These are phyloP conservation scores for Rhopalosiphum padi DNA, from an alignment of 1,140 invertebrate species.

Conservation along the genomic window DNA sequence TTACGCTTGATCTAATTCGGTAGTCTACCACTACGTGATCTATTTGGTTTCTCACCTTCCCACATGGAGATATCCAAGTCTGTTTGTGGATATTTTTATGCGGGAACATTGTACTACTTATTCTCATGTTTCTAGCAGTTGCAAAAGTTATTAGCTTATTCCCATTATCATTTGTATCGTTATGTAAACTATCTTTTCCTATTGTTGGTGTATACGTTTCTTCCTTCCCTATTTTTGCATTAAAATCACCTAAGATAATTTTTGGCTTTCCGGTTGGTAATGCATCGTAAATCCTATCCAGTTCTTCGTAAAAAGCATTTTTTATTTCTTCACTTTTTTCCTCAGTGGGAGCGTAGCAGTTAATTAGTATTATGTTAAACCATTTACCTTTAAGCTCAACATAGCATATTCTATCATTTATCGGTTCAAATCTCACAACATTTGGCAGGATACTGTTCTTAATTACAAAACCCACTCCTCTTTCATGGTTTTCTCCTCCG, in stretches of 20 bases:
- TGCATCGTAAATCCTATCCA: neutral
- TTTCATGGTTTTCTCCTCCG: neutral
- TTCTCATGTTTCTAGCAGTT: neutral
- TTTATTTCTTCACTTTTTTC: constrained; percentile 26
- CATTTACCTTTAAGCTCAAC: neutral
- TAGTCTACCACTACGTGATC: constrained; percentile 58
- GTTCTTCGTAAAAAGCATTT: constrained; percentile 16
- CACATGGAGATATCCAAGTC: constrained; percentile 60
- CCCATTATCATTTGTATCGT: neutral
- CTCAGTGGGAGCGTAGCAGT: constrained; percentile 52
- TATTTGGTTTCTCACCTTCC: constrained; percentile 58
- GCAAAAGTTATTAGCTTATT: neutral
- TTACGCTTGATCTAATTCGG: neutral
- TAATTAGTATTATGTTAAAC: neutral
- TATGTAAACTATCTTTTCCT: neutral
- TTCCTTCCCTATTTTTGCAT: neutral
- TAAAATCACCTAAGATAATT: neutral
- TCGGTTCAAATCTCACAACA: neutral
- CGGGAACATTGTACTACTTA: neutral
- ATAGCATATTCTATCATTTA: constrained; percentile 17
- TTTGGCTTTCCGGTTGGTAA: neutral
- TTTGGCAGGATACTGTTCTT: neutral
- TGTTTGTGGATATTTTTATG: no score
- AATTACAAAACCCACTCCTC: neutral
- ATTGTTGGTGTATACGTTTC: neutral